These are phyloP conservation scores for Gonioctena quinquepunctata DNA, from an alignment of 1,140 invertebrate genomes.

Conservation along the genomic window DNA sequence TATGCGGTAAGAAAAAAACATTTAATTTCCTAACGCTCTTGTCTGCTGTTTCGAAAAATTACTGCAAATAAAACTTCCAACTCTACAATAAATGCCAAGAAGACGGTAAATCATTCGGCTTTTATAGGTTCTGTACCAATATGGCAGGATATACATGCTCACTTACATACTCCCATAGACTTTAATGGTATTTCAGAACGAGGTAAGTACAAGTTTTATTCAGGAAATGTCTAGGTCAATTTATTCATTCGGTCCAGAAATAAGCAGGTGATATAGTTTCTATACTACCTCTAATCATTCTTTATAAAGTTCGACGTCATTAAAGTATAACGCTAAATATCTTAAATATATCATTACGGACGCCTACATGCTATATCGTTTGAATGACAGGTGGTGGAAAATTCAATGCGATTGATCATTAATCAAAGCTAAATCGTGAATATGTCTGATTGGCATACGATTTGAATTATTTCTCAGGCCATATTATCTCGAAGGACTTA, in stretches of 20 bases:
- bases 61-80: constrained; percentile 27
- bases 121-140: constrained; percentile 24
- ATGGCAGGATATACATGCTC: constrained; percentile 5
- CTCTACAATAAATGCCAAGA: constrained; percentile 27
- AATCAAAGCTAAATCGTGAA: not conserved
- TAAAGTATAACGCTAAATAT: not conserved
- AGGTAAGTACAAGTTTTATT: constrained; percentile 1
- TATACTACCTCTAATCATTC: not conserved
- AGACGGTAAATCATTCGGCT: constrained; percentile 23
- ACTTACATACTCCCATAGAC: not conserved
- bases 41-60: constrained; percentile 24
- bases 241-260: not conserved
- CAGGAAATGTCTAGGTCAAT: not conserved
- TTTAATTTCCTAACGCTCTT: not conserved
- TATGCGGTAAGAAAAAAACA: not conserved
- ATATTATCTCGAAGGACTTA: too few species aligned
- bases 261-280: not conserved
- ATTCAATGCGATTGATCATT: too few species aligned
- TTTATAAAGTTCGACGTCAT: not conserved
- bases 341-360: too few species aligned
- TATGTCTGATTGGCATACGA: not conserved
- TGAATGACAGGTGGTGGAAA: too few species aligned
- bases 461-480: too few species aligned
- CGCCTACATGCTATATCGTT: too few species aligned
- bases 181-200: constrained; percentile 8